Evolutionary conservation across 1,140 invertebrate species (phyloP), one percentile per base, ranked within the genome.

Genomic region (Thaumetopoea pityocampa): DNA sequence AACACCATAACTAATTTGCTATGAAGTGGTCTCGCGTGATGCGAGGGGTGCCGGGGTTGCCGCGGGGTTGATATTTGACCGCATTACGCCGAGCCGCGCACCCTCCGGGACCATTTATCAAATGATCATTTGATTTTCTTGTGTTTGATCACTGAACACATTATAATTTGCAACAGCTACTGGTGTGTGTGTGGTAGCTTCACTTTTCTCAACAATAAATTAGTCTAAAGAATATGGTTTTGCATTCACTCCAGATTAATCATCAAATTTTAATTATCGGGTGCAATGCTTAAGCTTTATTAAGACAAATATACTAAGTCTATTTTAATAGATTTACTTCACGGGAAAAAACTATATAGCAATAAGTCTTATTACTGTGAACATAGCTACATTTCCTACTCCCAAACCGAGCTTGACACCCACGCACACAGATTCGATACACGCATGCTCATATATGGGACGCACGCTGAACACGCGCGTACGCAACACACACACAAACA

Each of bases 101-200:
- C 67, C 76, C 69, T 56, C 54, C 47, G 66, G 67, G 72, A 70
- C 69, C 59, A 83, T 83, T 83, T 83, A 83, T 83, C 78, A 83
- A 83, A 83, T 83, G 76, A 83, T 83, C 76, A 83, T 83, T 83
- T 83, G 76, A 83, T 83, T 83, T 82, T 78, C 76, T 83, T 83
- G 79, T 83, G 73, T 83, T 83, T 83, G 76, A 83, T 83, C 79
- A 83, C 61, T 83, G 79, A 83, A 51, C 79, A 83, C 79, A 80
- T 83, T 80, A 83, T 53, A 77, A 76, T 80, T 80, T 74, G 71
- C 76, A 69, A 72, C 61, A 68, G 54, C 43, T 37, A 29, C 35
- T 35, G 52, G 44, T 51, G 42, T 40, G 41, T 50, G 32, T 44
- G 36, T 26, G 22, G 65, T 65, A 67, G 63, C 60, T 73, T 74